phyloP scores from a whole-genome alignment of 2,113 vertebrate genomes.

The Tricholaema leucomelas region DNA sequence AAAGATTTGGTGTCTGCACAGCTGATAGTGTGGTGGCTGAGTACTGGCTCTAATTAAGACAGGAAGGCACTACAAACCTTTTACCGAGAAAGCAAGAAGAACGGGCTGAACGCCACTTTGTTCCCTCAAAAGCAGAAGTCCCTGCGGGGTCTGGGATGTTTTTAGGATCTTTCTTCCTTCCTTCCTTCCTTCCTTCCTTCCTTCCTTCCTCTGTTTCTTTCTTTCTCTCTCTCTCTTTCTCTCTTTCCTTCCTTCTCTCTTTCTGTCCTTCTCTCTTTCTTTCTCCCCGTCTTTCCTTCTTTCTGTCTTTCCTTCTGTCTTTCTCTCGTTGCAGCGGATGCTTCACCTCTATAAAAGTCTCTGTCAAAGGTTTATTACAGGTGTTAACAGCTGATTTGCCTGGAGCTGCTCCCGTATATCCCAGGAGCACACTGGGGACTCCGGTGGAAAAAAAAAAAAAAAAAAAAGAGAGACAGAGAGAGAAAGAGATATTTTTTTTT shows the following conservation, averaged over 20 bases:
- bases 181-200: too few relatives aligned
- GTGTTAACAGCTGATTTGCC: not conserved
- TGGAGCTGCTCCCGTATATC: not conserved
- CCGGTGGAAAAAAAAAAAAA: not conserved
- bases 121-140: not conserved
- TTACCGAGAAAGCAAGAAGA: not conserved
- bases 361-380: not conserved
- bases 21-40: not conserved
- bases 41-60: accelerated
- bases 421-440: accelerated
- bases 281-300: too few relatives aligned
- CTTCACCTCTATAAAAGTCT: not conserved
- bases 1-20: not conserved
- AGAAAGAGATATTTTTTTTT: too few relatives aligned
- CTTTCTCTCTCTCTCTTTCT: too few relatives aligned
- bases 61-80: accelerated
- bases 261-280: too few relatives aligned
- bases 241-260: too few relatives aligned
- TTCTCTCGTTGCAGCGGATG: not conserved
- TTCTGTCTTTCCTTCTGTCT: too few relatives aligned
- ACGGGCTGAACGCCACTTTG: not conserved
- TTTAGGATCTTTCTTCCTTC: too few relatives aligned
- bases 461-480: not conserved
- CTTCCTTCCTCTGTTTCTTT: too few relatives aligned
- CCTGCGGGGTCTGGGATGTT: not conserved